These are phyloP conservation scores for Osmerus mordax DNA, from an alignment of 2,113 vertebrate genomes.

Conservation along the genomic window DNA sequence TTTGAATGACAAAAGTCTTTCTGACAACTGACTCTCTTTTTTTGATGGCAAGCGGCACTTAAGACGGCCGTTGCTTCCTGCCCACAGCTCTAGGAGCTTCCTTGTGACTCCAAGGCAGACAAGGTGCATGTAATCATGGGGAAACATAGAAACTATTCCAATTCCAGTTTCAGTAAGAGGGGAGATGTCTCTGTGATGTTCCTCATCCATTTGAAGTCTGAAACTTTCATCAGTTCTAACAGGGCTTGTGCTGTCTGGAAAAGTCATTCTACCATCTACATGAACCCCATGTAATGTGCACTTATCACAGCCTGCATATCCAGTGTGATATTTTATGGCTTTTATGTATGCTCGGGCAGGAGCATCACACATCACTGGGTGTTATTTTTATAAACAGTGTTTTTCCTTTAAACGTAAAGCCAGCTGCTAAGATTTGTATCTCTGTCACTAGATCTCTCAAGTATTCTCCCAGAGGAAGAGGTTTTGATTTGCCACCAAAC, in stretches of 20 bases:
- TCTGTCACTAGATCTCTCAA: neutral
- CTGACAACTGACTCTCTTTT: too few relatives aligned
- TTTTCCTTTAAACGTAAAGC: neutral
- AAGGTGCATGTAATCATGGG: slow-evolving; percentile 20
- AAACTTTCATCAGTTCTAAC: slow-evolving; percentile 13
- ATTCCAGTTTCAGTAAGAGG: slow-evolving; percentile 11
- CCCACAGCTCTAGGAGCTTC: too few relatives aligned
- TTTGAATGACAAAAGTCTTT: too few relatives aligned
- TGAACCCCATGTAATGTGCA: slow-evolving; percentile 2
- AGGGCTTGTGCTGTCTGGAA: neutral
- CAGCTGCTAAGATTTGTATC: neutral
- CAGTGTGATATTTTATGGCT: slow-evolving; percentile 1
- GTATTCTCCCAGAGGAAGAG: neutral
- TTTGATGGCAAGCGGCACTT: too few relatives aligned
- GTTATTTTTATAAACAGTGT: neutral
- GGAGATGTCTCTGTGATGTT: slow-evolving; percentile 1
- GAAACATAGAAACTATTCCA: slow-evolving; percentile 11
- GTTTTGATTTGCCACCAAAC: neutral
- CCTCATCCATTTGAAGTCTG: neutral
- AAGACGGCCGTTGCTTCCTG: too few relatives aligned
- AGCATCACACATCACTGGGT: slow-evolving; percentile 3
- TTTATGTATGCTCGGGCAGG: slow-evolving; percentile 10
- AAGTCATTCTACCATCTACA: neutral
- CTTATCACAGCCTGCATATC: slow-evolving; percentile 22
- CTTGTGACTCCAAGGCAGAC: slow-evolving; percentile 7